Percentiles rank a stretch among this genome's conserved stretches.
Evolutionary conservation across 1,140 invertebrate genomes (phyloP).

Genomic region (Helicoverpa armigera): DNA sequence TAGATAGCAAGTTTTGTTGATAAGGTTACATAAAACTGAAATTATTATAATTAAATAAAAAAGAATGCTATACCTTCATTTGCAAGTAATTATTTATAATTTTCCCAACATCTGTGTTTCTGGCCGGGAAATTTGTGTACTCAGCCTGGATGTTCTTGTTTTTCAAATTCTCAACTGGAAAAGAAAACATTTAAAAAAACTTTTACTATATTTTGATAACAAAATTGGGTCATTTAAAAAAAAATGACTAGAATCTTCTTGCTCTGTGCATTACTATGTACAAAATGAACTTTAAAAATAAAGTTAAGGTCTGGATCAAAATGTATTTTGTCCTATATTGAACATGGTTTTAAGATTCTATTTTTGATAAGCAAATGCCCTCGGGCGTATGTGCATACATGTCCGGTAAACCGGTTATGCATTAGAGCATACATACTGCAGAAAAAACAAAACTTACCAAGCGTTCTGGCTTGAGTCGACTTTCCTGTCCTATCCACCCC

Average conservation of each 20-base stretch:
- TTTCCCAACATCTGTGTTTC: constrained; percentile 92
- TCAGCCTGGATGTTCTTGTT: constrained; percentile 80
- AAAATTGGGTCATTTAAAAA: too few relatives aligned
- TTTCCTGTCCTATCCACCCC: constrained; percentile 97
- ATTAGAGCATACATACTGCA: neutral
- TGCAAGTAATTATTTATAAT: constrained; percentile 94
- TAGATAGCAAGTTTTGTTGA: neutral
- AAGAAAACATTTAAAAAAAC: constrained; percentile 48
- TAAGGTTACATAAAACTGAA: neutral
- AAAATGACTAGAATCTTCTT: too few relatives aligned
- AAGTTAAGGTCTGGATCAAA: neutral
- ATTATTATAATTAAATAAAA: neutral
- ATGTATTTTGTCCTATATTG: neutral
- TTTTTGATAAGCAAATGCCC: neutral
- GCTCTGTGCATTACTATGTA: too few relatives aligned
- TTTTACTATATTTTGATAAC: neutral
- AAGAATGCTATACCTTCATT: constrained; percentile 84
- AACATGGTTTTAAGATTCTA: too few relatives aligned
- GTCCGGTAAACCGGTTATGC: neutral
- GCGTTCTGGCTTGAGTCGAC: constrained; percentile 93
- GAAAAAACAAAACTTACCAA: constrained; percentile 84
- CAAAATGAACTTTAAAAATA: neutral
- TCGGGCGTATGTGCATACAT: neutral
- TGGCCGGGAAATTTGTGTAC: constrained; percentile 89
- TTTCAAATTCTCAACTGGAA: constrained; percentile 80